A percentile compares a stretch with the other conserved stretches of the same genome.
Evolutionary conservation across 2,113 vertebrate species (phyloP).

Genomic region (Scomber colias): DNA sequence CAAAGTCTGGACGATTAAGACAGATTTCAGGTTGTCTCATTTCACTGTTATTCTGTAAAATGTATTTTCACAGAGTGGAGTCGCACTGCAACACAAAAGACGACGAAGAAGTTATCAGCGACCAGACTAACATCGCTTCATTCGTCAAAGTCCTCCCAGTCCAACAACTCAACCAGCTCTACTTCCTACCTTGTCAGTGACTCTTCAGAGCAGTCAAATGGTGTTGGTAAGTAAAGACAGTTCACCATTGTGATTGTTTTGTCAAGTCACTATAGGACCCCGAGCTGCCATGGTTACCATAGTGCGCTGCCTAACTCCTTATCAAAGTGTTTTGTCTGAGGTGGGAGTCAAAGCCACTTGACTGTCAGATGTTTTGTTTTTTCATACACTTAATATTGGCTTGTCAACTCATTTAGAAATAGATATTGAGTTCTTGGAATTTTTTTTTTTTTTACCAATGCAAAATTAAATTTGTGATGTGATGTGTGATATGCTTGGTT

Average conservation of each 20-base stretch:
- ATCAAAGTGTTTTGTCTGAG: too few species aligned
- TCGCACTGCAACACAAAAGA: conserved; percentile 83
- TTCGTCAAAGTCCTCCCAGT: conserved; percentile 62
- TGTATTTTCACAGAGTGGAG: conserved; percentile 82
- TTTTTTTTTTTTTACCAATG: too few species aligned
- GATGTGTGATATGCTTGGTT: neutral
- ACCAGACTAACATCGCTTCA: conserved; percentile 57
- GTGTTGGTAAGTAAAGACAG: conserved; percentile 60
- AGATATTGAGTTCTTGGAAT: too few species aligned
- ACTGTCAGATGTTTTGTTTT: neutral
- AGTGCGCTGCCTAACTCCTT: neutral
- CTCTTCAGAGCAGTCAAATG: conserved; percentile 42
- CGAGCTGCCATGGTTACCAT: neutral
- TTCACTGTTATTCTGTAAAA: neutral
- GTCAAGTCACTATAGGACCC: too few species aligned
- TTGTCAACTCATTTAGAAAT: neutral
- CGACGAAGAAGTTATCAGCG: conserved; percentile 51
- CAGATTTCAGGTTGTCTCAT: too few species aligned
- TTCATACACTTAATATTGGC: neutral
- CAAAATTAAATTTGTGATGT: too few species aligned
- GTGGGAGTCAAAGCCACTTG: neutral
- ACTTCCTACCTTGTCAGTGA: conserved; percentile 71
- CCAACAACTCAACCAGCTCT: conserved; percentile 66
- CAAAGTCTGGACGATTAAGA: neutral
- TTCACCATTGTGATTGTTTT: neutral